A percentile compares a stretch with the other conserved stretches of the same genome.
Conservation (phyloP, 2,113 vertebrate species). For the Perca fluviatilis region DNA sequence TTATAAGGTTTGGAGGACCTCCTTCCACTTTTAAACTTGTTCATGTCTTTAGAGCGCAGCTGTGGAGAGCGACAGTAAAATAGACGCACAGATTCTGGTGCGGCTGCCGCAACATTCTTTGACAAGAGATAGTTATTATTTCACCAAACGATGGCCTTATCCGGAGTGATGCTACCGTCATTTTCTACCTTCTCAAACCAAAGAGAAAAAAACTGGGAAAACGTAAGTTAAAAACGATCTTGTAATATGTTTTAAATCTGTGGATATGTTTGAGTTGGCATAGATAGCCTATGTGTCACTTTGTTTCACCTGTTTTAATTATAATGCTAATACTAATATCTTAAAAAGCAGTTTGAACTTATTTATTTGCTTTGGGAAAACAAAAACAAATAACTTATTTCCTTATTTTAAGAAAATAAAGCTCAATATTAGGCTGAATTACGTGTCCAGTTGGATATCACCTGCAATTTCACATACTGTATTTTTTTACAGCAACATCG, state of each 20-base stretch:
- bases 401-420: background rate
- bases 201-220: conserved; percentile 90
- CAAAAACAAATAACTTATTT: background rate
- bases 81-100: conserved; percentile 56
- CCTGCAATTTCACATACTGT: background rate
- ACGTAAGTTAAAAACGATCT: conserved; percentile 86
- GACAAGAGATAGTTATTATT: conserved; percentile 54
- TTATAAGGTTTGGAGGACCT: conserved; percentile 83
- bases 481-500: background rate
- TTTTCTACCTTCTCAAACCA: conserved; percentile 94
- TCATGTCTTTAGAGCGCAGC: conserved; percentile 73
- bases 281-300: background rate
- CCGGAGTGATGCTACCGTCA: conserved; percentile 93
- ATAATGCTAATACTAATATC: background rate
- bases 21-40: conserved; percentile 80
- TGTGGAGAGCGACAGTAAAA: conserved; percentile 65
- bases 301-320: conserved; percentile 2
- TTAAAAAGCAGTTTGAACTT: background rate
- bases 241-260: background rate
- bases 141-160: conserved; percentile 88
- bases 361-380: background rate
- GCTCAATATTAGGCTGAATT: too few species aligned
- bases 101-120: conserved; percentile 44
- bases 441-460: background rate
- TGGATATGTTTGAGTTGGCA: background rate